A percentile compares a stretch with the other conserved stretches of the same genome.
phyloP scores from a whole-genome alignment of 2,113 vertebrate genomes.

The Elaphurus davidianus region DNA sequence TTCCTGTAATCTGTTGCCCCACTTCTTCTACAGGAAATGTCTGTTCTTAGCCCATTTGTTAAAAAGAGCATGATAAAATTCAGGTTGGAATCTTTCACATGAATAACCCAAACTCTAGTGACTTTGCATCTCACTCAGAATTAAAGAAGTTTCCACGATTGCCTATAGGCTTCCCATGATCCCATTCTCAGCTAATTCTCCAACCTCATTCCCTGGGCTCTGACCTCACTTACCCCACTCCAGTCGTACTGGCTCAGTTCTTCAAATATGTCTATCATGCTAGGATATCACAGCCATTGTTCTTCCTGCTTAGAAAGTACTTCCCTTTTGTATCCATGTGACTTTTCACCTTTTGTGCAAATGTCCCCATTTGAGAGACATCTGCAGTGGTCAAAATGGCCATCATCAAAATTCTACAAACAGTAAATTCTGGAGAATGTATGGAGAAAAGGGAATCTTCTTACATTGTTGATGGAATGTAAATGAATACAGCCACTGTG shows the following conservation, averaged over 20 bases:
- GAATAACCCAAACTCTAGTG: not conserved
- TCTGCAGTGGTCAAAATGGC: not conserved
- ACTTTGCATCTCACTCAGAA: not conserved
- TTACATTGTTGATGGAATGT: not conserved
- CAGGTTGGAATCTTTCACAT: not conserved
- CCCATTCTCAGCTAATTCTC: not conserved
- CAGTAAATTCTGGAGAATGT: not conserved
- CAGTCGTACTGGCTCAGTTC: not conserved
- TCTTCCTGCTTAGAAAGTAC: not conserved
- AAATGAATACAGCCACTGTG: not conserved
- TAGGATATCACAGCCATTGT: too few species aligned
- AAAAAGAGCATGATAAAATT: not conserved
- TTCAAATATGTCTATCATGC: not conserved
- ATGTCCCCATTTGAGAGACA: not conserved
- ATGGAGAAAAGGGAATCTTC: not conserved
- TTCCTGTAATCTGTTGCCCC: not conserved
- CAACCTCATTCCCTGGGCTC: not conserved
- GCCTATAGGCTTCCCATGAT: too few species aligned
- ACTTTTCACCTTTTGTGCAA: not conserved
- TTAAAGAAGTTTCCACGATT: not conserved
- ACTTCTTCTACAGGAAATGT: not conserved
- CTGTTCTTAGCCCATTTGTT: not conserved
- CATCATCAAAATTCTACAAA: not conserved
- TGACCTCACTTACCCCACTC: not conserved
- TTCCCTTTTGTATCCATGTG: not conserved